Evolutionary conservation across 2,797 vertebrate genomes (phyloP), one percentile per base, ranked within the genome.

Genomic region (Syngnathus rostellatus): DNA sequence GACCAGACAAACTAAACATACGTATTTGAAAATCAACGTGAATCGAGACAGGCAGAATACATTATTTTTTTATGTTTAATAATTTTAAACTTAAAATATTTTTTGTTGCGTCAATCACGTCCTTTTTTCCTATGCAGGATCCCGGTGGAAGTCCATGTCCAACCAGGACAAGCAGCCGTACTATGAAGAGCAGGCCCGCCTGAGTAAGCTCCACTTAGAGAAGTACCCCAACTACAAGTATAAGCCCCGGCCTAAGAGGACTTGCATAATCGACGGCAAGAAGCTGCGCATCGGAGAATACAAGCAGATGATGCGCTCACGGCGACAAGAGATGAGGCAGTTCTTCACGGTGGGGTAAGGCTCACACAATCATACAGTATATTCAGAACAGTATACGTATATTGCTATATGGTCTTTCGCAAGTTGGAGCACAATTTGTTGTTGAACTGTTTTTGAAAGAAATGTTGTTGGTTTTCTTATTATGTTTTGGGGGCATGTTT

Each of bases 181-280:
- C 75, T 99, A 99, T 0, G 97, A 99, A 85, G 97, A 99, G 81
- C 97, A 99, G 91, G 97, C 97, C 57, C 95, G 97, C 40, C 92
- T 99, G 83, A 98, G 96, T 86, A 99, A 99, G 86, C 96, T 96
- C 71, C 97, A 99, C 85, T 88, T 99, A 91, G 97, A 99, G 90
- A 99, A 99, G 87, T 99, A 99, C 74, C 97, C 97, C 38, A 98
- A 99, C 91, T 99, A 99, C 90, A 99, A 99, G 89, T 99, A 99
- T 90, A 99, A 99, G 87, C 97, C 97, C 9, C 92, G 97, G 83
- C 97, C 97, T 71, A 99, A 99, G 83, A 96, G 97, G 81, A 99
- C 97, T 85, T 99, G 97, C 90, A 99, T 99, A 62, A 98, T 99
- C 40, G 97, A 99, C 19, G 97, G 97, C 25, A 99, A 99, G 84